These are phyloP conservation scores for Malurus melanocephalus DNA, from an alignment of 2,113 vertebrate species.

Conservation along the genomic window DNA sequence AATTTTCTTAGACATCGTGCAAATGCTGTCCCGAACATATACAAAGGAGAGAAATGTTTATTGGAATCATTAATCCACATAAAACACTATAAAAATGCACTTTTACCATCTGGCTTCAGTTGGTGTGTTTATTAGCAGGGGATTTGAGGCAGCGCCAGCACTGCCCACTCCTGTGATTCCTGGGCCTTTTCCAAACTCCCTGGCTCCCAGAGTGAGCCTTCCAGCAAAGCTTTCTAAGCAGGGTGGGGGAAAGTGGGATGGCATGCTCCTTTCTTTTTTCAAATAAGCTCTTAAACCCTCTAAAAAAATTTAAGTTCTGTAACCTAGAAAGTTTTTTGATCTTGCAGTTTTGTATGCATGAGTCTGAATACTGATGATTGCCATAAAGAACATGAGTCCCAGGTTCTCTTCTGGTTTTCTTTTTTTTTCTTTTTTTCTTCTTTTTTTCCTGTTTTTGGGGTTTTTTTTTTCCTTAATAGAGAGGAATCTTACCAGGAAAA, in stretches of 20 bases:
- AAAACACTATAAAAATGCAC: not conserved
- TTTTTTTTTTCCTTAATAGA: not conserved
- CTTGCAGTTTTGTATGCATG: not conserved
- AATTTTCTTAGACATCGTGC: not conserved
- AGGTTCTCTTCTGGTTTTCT: not conserved
- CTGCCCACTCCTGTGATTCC: not conserved
- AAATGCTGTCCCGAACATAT: not conserved
- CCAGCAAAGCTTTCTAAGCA: not conserved
- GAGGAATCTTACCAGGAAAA: not conserved
- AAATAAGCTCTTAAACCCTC: not conserved
- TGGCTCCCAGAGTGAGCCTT: not conserved
- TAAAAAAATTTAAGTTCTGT: not conserved
- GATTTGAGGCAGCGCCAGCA: not conserved
- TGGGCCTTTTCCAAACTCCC: not conserved
- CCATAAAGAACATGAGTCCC: not conserved
- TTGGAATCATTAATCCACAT: slow-evolving; percentile 5
- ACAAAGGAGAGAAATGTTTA: slow-evolving; percentile 21
- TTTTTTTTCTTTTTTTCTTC: not conserved
- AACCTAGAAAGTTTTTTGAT: not conserved
- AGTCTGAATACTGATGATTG: not conserved
- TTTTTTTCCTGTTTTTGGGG: no score
- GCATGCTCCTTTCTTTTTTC: not conserved
- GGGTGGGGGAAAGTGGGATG: not conserved
- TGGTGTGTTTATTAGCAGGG: not conserved
- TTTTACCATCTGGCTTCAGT: not conserved